These are phyloP conservation scores for Eurystomus glaucurus DNA, from an alignment of 2,797 vertebrate species.

Conservation along the genomic window DNA sequence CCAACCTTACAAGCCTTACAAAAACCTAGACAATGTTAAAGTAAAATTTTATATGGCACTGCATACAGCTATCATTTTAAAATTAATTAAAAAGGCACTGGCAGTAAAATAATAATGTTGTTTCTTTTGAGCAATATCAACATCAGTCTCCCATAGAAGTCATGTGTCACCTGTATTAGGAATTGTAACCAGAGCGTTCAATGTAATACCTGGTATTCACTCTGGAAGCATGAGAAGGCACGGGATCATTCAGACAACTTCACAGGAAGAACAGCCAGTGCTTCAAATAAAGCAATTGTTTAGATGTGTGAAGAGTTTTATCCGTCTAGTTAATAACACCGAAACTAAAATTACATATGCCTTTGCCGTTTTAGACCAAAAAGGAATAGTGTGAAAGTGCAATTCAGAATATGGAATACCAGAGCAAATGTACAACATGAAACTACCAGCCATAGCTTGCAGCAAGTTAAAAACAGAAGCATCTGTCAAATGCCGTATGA, in stretches of 20 bases:
- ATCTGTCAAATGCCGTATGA: slow-evolving; percentile 35
- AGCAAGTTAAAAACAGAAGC: slow-evolving; percentile 27
- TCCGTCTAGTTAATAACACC: background rate
- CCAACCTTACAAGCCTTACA: too few relatives aligned
- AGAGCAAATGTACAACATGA: background rate
- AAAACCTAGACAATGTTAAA: background rate
- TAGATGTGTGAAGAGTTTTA: background rate
- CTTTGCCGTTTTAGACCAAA: slow-evolving; percentile 16
- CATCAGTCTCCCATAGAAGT: background rate
- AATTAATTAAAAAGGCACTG: background rate
- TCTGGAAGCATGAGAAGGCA: background rate
- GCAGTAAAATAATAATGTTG: background rate
- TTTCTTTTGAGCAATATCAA: background rate
- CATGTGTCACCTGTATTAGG: background rate
- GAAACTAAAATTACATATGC: background rate
- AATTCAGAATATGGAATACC: background rate
- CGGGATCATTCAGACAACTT: background rate
- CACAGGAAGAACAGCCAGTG: background rate
- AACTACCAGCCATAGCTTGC: background rate
- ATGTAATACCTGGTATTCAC: background rate
- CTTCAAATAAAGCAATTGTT: background rate
- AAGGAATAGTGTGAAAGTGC: background rate
- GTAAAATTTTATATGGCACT: background rate
- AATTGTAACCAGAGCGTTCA: background rate
- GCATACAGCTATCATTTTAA: background rate